Percentiles rank a stretch among this genome's conserved stretches.
Conservation (phyloP, 2,888 invertebrate genomes). For the Yponomeuta cagnagella region DNA sequence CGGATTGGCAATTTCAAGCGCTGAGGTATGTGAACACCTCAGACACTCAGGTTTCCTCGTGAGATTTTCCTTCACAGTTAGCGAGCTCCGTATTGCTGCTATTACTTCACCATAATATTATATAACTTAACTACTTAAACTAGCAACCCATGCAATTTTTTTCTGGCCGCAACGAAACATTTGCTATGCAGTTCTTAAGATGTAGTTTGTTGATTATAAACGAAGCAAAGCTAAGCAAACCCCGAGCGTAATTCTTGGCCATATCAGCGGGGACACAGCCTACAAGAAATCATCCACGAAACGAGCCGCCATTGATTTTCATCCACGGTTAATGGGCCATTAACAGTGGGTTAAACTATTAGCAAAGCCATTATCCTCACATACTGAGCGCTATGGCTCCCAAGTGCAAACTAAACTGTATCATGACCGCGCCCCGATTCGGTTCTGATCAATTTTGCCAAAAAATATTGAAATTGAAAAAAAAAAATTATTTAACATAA, state of each 20-base stretch:
- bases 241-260: neutral
- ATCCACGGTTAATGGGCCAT: constrained; percentile 14
- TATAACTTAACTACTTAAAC: too few relatives aligned
- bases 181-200: too few relatives aligned
- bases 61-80: too few relatives aligned
- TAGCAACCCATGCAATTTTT: too few relatives aligned
- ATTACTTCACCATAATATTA: too few relatives aligned
- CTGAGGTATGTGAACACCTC: too few relatives aligned
- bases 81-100: too few relatives aligned
- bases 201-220: neutral
- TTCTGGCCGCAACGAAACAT: too few relatives aligned
- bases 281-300: neutral
- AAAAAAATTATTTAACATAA: too few relatives aligned
- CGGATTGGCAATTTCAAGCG: too few relatives aligned
- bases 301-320: constrained; percentile 3
- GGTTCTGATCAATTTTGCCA: neutral
- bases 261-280: neutral
- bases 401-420: constrained; percentile 11
- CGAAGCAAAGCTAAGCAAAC: neutral
- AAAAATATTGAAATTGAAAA: neutral
- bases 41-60: too few relatives aligned
- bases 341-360: constrained; percentile 16
- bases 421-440: constrained; percentile 7
- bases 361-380: constrained; percentile 14
- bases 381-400: constrained; percentile 10